Evolutionary conservation across 37 sponge, comb jelly and placozoan species (phyloP).

Genomic region (Tethya wilhelma): DNA sequence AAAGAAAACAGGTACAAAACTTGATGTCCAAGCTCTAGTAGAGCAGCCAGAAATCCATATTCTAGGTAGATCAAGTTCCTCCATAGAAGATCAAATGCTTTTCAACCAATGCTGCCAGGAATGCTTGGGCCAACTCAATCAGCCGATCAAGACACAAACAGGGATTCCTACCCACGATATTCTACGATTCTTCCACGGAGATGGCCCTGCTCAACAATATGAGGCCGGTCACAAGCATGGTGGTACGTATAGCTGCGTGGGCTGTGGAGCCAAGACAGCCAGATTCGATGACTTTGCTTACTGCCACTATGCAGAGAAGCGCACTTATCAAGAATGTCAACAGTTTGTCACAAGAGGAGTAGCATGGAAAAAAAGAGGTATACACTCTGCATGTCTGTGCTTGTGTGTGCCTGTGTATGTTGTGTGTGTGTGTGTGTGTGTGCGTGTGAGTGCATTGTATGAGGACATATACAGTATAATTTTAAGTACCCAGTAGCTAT

Average conservation of each 20-base stretch:
- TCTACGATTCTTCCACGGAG: constrained; percentile 1
- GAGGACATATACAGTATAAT: too few species aligned
- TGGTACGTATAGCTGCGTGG: constrained; percentile 31
- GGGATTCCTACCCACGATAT: constrained; percentile 8
- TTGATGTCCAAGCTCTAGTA: constrained; percentile 13
- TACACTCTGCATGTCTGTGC: too few species aligned
- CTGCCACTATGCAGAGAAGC: not conserved
- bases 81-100: not conserved
- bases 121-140: not conserved
- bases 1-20: not conserved
- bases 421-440: too few species aligned
- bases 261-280: not conserved
- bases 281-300: constrained; percentile 25
- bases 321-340: constrained; percentile 5
- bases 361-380: too few species aligned
- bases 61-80: not conserved
- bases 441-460: too few species aligned
- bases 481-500: too few species aligned
- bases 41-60: constrained; percentile 39
- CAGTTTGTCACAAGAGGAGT: constrained; percentile 12
- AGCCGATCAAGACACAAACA: not conserved
- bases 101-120: not conserved
- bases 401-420: too few species aligned
- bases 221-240: constrained; percentile 35
- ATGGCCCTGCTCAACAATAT: constrained; percentile 36